Percentiles rank a stretch among this genome's conserved stretches.
Evolutionary conservation across 2,888 invertebrate genomes (phyloP).

Genomic region (Lutraria lutraria): DNA sequence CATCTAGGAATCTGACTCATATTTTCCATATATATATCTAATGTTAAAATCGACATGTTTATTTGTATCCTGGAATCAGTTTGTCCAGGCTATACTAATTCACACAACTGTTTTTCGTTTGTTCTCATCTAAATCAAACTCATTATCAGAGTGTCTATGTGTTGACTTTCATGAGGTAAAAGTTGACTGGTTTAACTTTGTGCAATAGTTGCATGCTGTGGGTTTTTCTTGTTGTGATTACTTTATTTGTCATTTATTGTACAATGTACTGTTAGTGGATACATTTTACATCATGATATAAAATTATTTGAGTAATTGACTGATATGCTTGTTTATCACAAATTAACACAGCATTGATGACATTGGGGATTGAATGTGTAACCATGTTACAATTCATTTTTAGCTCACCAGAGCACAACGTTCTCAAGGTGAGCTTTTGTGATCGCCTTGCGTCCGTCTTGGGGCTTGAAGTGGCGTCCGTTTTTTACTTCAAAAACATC

Average conservation of each 20-base stretch:
- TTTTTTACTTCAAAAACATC: too few species aligned
- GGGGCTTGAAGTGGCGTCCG: too few species aligned
- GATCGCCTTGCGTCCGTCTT: too few species aligned
- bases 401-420: too few species aligned
- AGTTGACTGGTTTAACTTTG: background rate
- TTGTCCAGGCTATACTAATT: too few species aligned
- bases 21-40: background rate
- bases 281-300: background rate
- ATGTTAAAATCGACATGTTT: too few species aligned
- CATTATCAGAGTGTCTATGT: too few species aligned
- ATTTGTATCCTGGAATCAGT: too few species aligned
- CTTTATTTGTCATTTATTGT: background rate
- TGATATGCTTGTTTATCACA: background rate
- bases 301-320: background rate
- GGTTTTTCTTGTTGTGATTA: background rate
- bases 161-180: background rate
- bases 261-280: background rate
- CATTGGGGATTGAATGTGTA: background rate
- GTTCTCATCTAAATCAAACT: too few species aligned
- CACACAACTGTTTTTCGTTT: too few species aligned
- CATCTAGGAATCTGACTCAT: background rate
- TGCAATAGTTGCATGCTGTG: slow-evolving; percentile 1
- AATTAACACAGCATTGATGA: background rate
- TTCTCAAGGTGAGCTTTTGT: too few species aligned
- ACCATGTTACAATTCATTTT: background rate